phyloP scores from a whole-genome alignment of 2,113 vertebrate genomes.

The Speoplatyrhinus poulsoni region DNA sequence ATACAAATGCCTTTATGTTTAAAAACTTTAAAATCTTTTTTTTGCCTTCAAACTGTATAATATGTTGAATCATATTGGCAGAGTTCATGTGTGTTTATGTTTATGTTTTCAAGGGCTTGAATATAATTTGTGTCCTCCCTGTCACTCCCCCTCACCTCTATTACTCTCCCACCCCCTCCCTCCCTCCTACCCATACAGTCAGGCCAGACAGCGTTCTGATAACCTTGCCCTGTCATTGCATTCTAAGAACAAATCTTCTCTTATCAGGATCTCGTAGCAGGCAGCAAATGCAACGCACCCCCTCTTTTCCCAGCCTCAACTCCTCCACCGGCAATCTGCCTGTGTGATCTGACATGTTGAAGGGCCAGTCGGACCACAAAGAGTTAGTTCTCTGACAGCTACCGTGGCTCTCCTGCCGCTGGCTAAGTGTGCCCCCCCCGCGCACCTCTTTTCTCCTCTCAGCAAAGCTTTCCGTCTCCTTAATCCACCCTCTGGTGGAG shows the following conservation, averaged over 20 bases:
- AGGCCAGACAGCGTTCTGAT: slow-evolving; percentile 64
- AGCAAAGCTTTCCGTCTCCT: slow-evolving; percentile 9
- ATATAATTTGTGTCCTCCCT: too few species aligned
- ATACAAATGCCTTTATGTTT: too few species aligned
- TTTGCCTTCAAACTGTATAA: too few species aligned
- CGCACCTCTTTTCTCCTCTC: not conserved
- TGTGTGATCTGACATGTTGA: slow-evolving; percentile 75
- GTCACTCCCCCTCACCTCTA: too few species aligned
- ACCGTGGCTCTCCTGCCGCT: slow-evolving; percentile 33
- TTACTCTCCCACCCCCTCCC: too few species aligned
- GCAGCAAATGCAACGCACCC: slow-evolving; percentile 73
- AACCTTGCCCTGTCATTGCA: slow-evolving; percentile 79
- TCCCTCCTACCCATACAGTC: slow-evolving; percentile 14
- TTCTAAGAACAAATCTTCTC: slow-evolving; percentile 77
- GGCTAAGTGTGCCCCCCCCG: slow-evolving; percentile 50
- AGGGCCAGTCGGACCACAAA: slow-evolving; percentile 65
- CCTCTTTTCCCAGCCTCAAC: slow-evolving; percentile 52
- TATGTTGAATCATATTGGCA: too few species aligned
- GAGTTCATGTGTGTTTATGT: too few species aligned
- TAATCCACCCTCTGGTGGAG: too few species aligned
- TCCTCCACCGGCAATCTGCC: slow-evolving; percentile 70
- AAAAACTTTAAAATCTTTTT: too few species aligned
- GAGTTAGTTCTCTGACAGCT: slow-evolving; percentile 71
- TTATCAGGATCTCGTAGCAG: slow-evolving; percentile 76
- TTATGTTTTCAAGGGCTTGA: too few species aligned